Evolutionary conservation across 2,797 vertebrate species (phyloP).

Genomic region (Enteromius unitaeniatus): DNA sequence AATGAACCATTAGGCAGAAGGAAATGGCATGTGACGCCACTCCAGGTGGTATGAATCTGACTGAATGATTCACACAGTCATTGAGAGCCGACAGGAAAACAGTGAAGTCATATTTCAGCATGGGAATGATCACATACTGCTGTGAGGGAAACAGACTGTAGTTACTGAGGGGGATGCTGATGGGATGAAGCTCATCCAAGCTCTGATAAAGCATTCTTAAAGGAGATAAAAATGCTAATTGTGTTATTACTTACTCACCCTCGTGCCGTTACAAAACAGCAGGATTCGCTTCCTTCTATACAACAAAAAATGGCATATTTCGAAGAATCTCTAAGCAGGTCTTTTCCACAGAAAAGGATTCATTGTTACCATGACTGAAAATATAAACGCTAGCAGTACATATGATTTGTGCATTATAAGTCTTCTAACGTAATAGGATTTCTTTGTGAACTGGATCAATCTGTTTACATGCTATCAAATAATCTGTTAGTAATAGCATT

Average conservation of each 20-base stretch:
- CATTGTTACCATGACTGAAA: background rate
- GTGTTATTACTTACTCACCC: slow-evolving; percentile 9
- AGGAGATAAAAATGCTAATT: slow-evolving; percentile 6
- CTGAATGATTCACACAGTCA: slow-evolving; percentile 72
- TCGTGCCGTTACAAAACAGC: background rate
- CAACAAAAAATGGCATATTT: background rate
- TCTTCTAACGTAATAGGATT: background rate
- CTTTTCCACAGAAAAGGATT: background rate
- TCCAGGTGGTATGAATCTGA: slow-evolving; percentile 78
- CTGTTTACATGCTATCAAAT: background rate
- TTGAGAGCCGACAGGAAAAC: slow-evolving; percentile 54
- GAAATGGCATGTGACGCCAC: slow-evolving; percentile 77
- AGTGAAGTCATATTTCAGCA: slow-evolving; percentile 19
- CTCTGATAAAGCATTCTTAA: slow-evolving; percentile 23
- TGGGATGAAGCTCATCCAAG: slow-evolving; percentile 11
- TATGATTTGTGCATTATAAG: background rate
- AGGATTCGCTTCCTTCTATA: background rate
- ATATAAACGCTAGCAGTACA: background rate
- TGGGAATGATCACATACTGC: background rate
- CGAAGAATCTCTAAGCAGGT: background rate
- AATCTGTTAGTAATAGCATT: background rate
- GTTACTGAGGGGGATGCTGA: slow-evolving; percentile 16
- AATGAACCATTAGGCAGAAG: slow-evolving; percentile 77
- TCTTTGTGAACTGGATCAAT: background rate
- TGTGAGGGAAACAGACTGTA: slow-evolving; percentile 23